Percentiles rank a stretch among this genome's conserved stretches.
Evolutionary conservation across 2,888 invertebrate species (phyloP).

Genomic region (Leptura quadrifasciata): DNA sequence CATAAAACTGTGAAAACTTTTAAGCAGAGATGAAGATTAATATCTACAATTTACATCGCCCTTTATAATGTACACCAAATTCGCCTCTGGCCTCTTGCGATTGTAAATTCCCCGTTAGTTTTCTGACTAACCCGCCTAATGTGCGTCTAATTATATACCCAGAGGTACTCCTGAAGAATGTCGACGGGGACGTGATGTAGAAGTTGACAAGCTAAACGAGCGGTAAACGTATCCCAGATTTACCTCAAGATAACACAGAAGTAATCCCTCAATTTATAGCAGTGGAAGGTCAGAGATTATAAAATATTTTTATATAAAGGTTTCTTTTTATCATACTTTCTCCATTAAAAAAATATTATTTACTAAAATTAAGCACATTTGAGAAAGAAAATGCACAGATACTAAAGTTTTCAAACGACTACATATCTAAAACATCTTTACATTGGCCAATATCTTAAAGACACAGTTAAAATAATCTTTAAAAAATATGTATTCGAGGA

Average conservation of each 20-base stretch:
- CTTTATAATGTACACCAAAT: constrained; percentile 12
- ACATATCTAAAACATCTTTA: too few relatives aligned
- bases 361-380: too few relatives aligned
- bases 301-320: constrained; percentile 5
- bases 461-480: too few relatives aligned
- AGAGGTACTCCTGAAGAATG: constrained; percentile 44
- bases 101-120: constrained; percentile 45
- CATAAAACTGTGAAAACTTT: background rate
- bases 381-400: too few relatives aligned
- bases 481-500: too few relatives aligned
- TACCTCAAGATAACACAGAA: constrained; percentile 28
- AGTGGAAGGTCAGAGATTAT: constrained; percentile 9
- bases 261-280: constrained; percentile 38
- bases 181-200: constrained; percentile 41
- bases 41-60: constrained; percentile 15
- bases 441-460: too few relatives aligned
- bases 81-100: constrained; percentile 29
- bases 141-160: constrained; percentile 48
- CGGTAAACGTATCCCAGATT: constrained; percentile 39
- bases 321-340: too few relatives aligned
- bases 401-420: too few relatives aligned
- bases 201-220: constrained; percentile 38
- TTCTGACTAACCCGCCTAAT: constrained; percentile 45
- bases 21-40: background rate
- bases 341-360: too few relatives aligned